Percentiles rank a stretch among this genome's conserved stretches.
phyloP scores from a whole-genome alignment of 2,888 invertebrate species.

The Synanthedon myopaeformis region DNA sequence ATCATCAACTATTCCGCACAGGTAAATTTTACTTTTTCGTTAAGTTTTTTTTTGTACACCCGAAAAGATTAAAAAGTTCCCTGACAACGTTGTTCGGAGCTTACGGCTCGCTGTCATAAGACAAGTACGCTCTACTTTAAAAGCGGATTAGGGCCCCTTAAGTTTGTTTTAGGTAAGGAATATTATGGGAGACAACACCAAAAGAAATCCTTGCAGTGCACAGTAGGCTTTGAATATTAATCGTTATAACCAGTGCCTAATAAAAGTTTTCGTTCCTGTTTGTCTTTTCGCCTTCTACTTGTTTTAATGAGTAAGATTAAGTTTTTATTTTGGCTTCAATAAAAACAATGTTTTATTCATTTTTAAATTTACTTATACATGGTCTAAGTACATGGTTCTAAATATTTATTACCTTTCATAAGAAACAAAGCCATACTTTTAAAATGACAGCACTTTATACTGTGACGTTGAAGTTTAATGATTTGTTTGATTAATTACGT shows the following conservation, averaged over 20 bases:
- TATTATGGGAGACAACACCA: constrained; percentile 49
- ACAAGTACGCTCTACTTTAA: constrained; percentile 56
- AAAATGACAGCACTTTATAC: too few species aligned
- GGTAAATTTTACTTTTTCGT: not conserved
- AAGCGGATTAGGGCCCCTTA: constrained; percentile 60
- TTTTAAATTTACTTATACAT: too few species aligned
- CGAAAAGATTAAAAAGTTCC: constrained; percentile 54
- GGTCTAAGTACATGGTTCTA: too few species aligned
- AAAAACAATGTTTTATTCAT: too few species aligned
- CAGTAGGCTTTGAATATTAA: constrained; percentile 40
- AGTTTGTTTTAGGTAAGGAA: constrained; percentile 61
- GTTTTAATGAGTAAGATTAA: not conserved
- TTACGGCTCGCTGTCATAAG: constrained; percentile 58
- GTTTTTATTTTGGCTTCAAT: too few species aligned
- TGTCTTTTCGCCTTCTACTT: not conserved
- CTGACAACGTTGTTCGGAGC: constrained; percentile 41
- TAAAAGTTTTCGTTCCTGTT: constrained; percentile 21
- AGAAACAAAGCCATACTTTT: too few species aligned
- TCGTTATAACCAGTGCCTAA: constrained; percentile 26
- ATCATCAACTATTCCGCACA: not conserved
- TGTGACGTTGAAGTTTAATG: too few species aligned
- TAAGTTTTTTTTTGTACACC: constrained; percentile 16
- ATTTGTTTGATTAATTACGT: too few species aligned
- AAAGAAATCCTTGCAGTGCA: constrained; percentile 32
- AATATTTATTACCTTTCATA: too few species aligned